phyloP scores from a whole-genome alignment of 2,113 vertebrate species.

The Varanus salvator region DNA sequence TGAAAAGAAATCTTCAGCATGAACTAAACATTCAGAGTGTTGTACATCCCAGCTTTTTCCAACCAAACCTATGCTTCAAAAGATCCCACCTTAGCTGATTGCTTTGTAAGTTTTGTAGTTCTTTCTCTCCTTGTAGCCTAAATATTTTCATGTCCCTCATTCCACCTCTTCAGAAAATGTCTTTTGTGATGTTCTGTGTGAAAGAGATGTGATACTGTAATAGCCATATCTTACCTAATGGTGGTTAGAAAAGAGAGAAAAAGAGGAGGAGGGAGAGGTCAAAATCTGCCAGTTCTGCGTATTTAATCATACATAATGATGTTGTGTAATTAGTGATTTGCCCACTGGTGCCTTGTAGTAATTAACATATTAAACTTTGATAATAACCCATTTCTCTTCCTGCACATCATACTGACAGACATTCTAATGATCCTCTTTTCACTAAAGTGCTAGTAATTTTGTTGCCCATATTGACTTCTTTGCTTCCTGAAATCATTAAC shows the following conservation, averaged over 20 bases:
- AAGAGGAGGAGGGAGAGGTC: background rate
- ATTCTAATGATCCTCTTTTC: conserved; percentile 71
- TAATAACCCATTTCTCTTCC: conserved; percentile 46
- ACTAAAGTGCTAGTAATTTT: conserved; percentile 64
- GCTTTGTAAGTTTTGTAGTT: background rate
- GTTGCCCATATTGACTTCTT: conserved; percentile 64
- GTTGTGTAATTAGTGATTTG: conserved; percentile 52
- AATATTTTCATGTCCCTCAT: background rate
- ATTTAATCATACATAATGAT: conserved; percentile 39
- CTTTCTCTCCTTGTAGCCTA: background rate
- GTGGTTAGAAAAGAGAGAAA: background rate
- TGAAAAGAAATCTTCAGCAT: too few relatives aligned
- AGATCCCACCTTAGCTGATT: background rate
- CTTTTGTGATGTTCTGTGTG: background rate
- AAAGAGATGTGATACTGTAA: background rate
- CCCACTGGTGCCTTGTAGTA: conserved; percentile 52
- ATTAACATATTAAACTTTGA: conserved; percentile 67
- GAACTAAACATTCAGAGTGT: too few relatives aligned
- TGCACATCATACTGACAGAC: conserved; percentile 39
- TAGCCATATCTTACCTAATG: conserved; percentile 16
- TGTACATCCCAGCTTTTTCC: too few relatives aligned
- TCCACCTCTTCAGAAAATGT: background rate
- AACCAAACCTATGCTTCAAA: background rate
- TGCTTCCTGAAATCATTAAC: conserved; percentile 79
- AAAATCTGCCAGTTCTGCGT: conserved; percentile 10